phyloP scores from a whole-genome alignment of 2,113 vertebrate genomes.

The Grus americana region DNA sequence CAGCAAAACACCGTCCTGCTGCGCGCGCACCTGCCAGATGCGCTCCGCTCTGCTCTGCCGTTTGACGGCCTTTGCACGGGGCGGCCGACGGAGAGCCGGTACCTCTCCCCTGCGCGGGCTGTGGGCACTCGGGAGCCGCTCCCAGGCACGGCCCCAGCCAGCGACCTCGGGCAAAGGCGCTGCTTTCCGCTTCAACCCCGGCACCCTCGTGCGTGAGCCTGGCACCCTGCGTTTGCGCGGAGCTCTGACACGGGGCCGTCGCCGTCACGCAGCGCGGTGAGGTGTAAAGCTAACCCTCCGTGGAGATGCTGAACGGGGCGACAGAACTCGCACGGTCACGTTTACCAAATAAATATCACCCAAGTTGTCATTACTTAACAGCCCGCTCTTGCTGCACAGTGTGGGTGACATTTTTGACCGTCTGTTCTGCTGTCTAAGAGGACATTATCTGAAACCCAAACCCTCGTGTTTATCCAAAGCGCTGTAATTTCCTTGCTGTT shows the following conservation, averaged over 20 bases:
- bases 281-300: background rate
- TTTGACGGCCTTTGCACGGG: background rate
- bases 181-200: background rate
- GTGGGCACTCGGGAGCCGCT: background rate
- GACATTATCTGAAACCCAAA: background rate
- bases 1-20: fast-evolving
- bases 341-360: background rate
- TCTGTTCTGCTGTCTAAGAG: background rate
- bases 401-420: background rate
- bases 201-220: fast-evolving
- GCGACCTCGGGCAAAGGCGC: background rate
- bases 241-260: background rate
- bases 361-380: background rate
- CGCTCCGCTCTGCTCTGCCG: background rate
- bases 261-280: fast-evolving
- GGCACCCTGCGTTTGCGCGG: fast-evolving
- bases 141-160: background rate
- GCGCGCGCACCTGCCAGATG: background rate
- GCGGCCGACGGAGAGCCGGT: background rate
- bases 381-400: background rate
- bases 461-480: background rate
- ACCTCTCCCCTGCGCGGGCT: background rate
- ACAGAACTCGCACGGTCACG: background rate
- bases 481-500: background rate
- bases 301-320: background rate